Evolutionary conservation across 2,797 vertebrate species (phyloP).

Genomic region (Falco peregrinus): DNA sequence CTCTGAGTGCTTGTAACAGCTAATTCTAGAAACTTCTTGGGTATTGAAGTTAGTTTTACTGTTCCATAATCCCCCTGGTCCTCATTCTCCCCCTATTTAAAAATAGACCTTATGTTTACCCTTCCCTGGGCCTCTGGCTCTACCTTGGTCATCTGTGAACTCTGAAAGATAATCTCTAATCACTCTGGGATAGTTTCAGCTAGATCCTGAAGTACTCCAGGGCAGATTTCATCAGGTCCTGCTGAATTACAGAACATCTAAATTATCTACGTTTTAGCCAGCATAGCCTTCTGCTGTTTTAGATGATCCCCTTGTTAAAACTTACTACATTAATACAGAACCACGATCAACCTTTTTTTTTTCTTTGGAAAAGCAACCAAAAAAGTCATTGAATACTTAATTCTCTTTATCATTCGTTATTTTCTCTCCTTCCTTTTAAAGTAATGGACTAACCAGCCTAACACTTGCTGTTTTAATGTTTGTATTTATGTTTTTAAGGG

Average conservation of each 20-base stretch:
- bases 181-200: slow-evolving; percentile 38
- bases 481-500: slow-evolving; percentile 27
- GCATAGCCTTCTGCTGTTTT: slow-evolving; percentile 5
- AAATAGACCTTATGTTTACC: slow-evolving; percentile 50
- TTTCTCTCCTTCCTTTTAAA: slow-evolving; percentile 46
- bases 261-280: slow-evolving; percentile 47
- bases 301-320: slow-evolving; percentile 59
- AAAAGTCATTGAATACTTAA: slow-evolving; percentile 42
- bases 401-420: slow-evolving; percentile 17
- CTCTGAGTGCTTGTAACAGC: slow-evolving; percentile 70
- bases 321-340: neutral
- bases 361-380: slow-evolving; percentile 7
- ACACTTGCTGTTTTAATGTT: neutral
- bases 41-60: slow-evolving; percentile 62
- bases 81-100: slow-evolving; percentile 56
- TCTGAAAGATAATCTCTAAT: slow-evolving; percentile 59
- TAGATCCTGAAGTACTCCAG: slow-evolving; percentile 32
- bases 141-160: slow-evolving; percentile 58
- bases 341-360: neutral
- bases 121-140: slow-evolving; percentile 56
- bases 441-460: neutral
- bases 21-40: slow-evolving; percentile 67
- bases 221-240: slow-evolving; percentile 51
- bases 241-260: slow-evolving; percentile 52
- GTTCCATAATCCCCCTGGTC: slow-evolving; percentile 57